Evolutionary conservation across 2,888 invertebrate genomes (phyloP).

Genomic region (Pimpla rufipes): DNA sequence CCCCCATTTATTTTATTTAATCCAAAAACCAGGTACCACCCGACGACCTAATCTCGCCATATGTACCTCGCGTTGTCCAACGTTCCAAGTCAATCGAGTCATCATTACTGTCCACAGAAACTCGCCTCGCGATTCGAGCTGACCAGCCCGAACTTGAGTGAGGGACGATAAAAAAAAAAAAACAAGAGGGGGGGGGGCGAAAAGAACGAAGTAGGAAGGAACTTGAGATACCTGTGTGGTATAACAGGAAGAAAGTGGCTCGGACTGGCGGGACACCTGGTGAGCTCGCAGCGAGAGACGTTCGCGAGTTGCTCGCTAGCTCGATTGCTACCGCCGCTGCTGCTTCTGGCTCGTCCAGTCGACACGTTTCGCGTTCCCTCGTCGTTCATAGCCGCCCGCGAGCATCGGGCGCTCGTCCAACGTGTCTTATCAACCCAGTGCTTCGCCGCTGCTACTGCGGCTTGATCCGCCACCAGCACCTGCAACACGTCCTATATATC

Average conservation of each 20-base stretch:
- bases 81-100: constrained; percentile 65
- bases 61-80: constrained; percentile 57
- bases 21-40: no score
- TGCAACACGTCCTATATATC: constrained; percentile 18
- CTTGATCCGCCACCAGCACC: constrained; percentile 65
- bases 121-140: constrained; percentile 48
- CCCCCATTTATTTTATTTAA: no score
- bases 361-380: constrained; percentile 63
- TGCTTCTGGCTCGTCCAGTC: constrained; percentile 47
- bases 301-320: constrained; percentile 44
- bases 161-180: constrained; percentile 45
- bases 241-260: constrained; percentile 61
- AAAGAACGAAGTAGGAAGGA: constrained; percentile 24
- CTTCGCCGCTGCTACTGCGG: constrained; percentile 52
- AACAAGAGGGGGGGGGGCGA: no score
- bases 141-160: constrained; percentile 45
- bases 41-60: no score
- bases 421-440: constrained; percentile 71
- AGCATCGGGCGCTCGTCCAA: constrained; percentile 64
- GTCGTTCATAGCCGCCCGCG: constrained; percentile 41
- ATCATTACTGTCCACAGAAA: constrained; percentile 52
- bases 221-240: constrained; percentile 28
- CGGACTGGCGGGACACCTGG: constrained; percentile 63
- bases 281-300: constrained; percentile 51
- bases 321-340: constrained; percentile 48